Percentiles rank a stretch among this genome's conserved stretches.
These are phyloP conservation scores for Monomorium pharaonis DNA, from an alignment of 1,140 invertebrate genomes.

Conservation along the genomic window DNA sequence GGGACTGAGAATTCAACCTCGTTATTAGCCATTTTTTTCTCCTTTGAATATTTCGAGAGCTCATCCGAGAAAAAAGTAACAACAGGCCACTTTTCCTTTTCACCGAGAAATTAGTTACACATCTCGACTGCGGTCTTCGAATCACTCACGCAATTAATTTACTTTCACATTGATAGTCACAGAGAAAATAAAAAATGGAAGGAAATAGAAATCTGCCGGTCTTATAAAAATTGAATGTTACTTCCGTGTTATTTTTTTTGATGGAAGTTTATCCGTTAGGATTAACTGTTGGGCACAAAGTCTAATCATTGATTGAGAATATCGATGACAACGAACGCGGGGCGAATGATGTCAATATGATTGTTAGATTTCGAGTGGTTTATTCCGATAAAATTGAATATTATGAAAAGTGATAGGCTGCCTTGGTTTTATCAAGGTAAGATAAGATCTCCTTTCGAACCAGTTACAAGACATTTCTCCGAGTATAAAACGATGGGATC, in stretches of 20 bases:
- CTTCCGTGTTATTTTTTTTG: not conserved
- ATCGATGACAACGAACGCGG: not conserved
- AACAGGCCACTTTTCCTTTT: not conserved
- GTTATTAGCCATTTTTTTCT: not conserved
- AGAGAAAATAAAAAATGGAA: not conserved
- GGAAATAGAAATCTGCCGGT: not conserved
- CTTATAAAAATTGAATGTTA: not conserved
- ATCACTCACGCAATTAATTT: not conserved
- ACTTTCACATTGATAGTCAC: not conserved
- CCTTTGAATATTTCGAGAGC: not conserved
- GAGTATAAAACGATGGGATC: not conserved
- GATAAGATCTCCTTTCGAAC: constrained; percentile 18
- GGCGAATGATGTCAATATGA: too few species aligned
- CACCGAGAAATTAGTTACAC: not conserved
- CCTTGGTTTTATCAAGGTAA: not conserved
- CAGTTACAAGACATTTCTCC: not conserved
- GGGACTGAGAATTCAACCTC: not conserved
- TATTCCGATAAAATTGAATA: constrained; percentile 20
- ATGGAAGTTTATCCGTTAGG: not conserved
- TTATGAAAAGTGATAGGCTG: not conserved
- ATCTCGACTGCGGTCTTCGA: not conserved
- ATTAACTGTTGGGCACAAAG: not conserved
- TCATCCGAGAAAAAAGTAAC: not conserved
- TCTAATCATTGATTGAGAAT: not conserved
- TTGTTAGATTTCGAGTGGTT: constrained; percentile 11